Conservation (phyloP, 2,888 invertebrate species). For the Parnassius smintheus region DNA sequence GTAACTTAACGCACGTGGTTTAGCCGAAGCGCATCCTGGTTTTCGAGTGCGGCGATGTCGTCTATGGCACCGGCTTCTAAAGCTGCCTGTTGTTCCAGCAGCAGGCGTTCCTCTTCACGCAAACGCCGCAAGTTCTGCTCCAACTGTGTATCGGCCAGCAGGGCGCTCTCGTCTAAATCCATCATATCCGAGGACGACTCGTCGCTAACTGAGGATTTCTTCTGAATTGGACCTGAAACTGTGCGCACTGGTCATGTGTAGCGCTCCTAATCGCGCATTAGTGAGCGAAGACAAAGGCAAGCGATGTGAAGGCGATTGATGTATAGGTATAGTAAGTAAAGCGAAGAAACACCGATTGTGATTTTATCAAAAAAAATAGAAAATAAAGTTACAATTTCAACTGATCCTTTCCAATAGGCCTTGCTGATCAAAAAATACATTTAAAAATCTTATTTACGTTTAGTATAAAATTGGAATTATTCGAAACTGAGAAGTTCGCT, state of each 20-base stretch:
- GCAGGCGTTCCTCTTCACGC: slow-evolving; percentile 86
- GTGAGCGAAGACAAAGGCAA: background rate
- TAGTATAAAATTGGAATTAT: no score
- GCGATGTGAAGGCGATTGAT: slow-evolving; percentile 21
- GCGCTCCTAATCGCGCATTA: slow-evolving; percentile 1
- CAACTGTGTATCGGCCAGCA: slow-evolving; percentile 78
- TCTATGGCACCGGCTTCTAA: slow-evolving; percentile 79
- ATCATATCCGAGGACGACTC: slow-evolving; percentile 93
- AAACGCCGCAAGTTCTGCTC: slow-evolving; percentile 67
- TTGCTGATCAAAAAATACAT: no score
- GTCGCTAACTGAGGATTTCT: slow-evolving; percentile 93
- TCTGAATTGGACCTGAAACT: slow-evolving; percentile 91
- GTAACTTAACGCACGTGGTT: slow-evolving; percentile 51
- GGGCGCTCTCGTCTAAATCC: slow-evolving; percentile 94
- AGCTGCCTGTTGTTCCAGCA: slow-evolving; percentile 88
- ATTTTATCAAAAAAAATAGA: no score
- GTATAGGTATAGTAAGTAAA: background rate
- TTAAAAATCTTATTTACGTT: no score
- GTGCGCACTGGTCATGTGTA: slow-evolving; percentile 28
- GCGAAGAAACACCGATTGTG: no score
- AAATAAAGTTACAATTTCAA: no score
- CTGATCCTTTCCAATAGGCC: no score
- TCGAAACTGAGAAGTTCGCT: slow-evolving; percentile 8
- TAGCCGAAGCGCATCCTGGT: slow-evolving; percentile 63
- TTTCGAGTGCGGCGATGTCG: slow-evolving; percentile 64